Percentiles rank a stretch among this genome's conserved stretches.
phyloP scores from a whole-genome alignment of 2,888 invertebrate genomes.

The Dicyrtomina minuta region DNA sequence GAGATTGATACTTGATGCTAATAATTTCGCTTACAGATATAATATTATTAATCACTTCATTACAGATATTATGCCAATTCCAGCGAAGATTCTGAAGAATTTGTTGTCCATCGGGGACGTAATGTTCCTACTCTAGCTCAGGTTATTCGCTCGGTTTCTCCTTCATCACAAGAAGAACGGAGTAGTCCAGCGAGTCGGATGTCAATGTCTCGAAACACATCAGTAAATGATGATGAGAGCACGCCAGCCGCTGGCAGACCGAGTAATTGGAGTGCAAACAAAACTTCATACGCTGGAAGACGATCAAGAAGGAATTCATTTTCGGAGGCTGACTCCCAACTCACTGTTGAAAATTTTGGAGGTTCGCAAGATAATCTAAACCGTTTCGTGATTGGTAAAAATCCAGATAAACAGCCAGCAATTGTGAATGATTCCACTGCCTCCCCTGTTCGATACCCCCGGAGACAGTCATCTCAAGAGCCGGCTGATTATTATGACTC shows the following conservation, averaged over 20 bases:
- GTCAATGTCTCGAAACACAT: slow-evolving; percentile 48
- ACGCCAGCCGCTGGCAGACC: slow-evolving; percentile 77
- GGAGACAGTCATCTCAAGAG: slow-evolving; percentile 47
- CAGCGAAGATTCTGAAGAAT: slow-evolving; percentile 62
- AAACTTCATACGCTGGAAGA: slow-evolving; percentile 73
- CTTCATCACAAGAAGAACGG: slow-evolving; percentile 53
- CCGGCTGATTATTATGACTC: slow-evolving; percentile 47
- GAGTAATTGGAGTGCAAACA: slow-evolving; percentile 75
- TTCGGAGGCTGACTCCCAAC: slow-evolving; percentile 74
- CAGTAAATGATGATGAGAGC: slow-evolving; percentile 45
- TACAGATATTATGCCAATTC: slow-evolving; percentile 52
- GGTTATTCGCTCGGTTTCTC: slow-evolving; percentile 53
- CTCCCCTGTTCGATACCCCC: slow-evolving; percentile 47
- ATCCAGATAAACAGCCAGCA: slow-evolving; percentile 74
- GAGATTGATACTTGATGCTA: too few relatives aligned
- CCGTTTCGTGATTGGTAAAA: slow-evolving; percentile 66
- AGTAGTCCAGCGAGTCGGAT: slow-evolving; percentile 54
- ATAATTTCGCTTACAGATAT: background rate
- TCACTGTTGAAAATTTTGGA: slow-evolving; percentile 90
- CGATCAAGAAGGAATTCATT: slow-evolving; percentile 81
- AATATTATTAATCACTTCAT: background rate
- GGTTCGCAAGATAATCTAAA: slow-evolving; percentile 87
- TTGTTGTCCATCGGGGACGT: slow-evolving; percentile 77
- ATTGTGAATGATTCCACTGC: slow-evolving; percentile 48
- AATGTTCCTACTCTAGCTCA: slow-evolving; percentile 74